A percentile compares a stretch with the other conserved stretches of the same genome.
Evolutionary conservation across 2,888 invertebrate genomes (phyloP).

Genomic region (Xylota sylvarum): DNA sequence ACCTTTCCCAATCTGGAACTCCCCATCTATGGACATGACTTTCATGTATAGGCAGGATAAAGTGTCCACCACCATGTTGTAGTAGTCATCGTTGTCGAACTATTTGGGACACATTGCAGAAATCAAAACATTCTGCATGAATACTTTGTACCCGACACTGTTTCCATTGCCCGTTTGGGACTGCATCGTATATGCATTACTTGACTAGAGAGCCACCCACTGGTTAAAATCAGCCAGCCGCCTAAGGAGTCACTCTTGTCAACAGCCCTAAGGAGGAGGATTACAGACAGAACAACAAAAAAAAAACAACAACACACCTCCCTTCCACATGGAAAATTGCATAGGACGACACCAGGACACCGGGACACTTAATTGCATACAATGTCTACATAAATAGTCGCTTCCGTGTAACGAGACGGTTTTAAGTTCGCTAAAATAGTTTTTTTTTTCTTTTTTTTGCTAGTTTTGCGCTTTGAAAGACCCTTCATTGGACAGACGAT

Average conservation of each 20-base stretch:
- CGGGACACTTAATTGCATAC: slow-evolving; percentile 75
- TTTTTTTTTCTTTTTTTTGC: background rate
- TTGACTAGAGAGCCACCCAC: background rate
- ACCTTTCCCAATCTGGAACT: slow-evolving; percentile 43
- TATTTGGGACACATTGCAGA: slow-evolving; percentile 62
- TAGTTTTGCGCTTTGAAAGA: slow-evolving; percentile 9
- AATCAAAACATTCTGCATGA: slow-evolving; percentile 66
- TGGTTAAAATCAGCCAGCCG: slow-evolving; percentile 1
- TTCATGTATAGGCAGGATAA: slow-evolving; percentile 20
- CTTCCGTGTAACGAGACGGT: slow-evolving; percentile 73
- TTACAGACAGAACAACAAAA: slow-evolving; percentile 11
- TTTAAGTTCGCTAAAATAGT: slow-evolving; percentile 36
- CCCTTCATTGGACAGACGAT: slow-evolving; percentile 14
- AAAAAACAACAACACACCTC: slow-evolving; percentile 1
- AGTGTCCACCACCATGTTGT: slow-evolving; percentile 32
- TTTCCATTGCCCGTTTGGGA: slow-evolving; percentile 26
- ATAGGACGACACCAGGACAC: slow-evolving; percentile 66
- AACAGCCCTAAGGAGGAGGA: slow-evolving; percentile 25
- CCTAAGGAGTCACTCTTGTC: slow-evolving; percentile 9
- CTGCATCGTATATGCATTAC: slow-evolving; percentile 3
- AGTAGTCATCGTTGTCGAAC: slow-evolving; percentile 22
- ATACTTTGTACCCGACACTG: slow-evolving; percentile 25
- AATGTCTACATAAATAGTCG: slow-evolving; percentile 75
- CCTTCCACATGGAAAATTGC: slow-evolving; percentile 43
- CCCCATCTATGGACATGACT: slow-evolving; percentile 44